phyloP scores from a whole-genome alignment of 2,113 vertebrate species.

The Nematolebias whitei region DNA sequence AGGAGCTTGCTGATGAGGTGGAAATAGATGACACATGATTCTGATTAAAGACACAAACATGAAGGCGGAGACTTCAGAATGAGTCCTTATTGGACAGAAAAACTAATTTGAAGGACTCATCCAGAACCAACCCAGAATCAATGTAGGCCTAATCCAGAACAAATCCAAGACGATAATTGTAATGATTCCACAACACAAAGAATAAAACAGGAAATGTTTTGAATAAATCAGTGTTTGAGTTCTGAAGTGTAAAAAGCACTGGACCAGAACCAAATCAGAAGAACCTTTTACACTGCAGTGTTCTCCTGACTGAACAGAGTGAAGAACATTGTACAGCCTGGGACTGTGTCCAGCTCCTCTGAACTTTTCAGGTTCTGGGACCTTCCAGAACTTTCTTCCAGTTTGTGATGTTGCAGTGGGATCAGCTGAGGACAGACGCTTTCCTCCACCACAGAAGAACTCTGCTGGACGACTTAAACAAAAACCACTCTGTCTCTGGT shows the following conservation, averaged over 20 bases:
- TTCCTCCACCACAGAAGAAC: no score
- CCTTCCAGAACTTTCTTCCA: neutral
- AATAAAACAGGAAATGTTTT: no score
- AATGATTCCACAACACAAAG: neutral
- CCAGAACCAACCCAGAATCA: neutral
- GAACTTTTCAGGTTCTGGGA: neutral
- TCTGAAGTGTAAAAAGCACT: no score
- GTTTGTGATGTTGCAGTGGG: neutral
- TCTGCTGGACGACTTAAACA: neutral
- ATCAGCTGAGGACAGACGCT: neutral
- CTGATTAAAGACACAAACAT: neutral
- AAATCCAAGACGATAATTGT: neutral
- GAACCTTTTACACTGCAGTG: neutral
- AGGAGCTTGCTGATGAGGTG: conserved; percentile 55
- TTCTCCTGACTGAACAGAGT: neutral
- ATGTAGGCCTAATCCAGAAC: neutral
- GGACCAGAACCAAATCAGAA: no score
- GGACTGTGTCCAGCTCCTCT: neutral
- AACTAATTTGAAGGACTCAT: neutral
- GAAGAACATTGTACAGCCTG: neutral
- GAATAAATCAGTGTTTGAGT: neutral
- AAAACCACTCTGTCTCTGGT: neutral
- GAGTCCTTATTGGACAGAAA: conserved; percentile 21
- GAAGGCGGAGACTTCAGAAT: conserved; percentile 3
- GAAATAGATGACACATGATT: conserved; percentile 79